Conservation (phyloP, 2,113 vertebrate genomes). For the Callocephalon fimbriatum region DNA sequence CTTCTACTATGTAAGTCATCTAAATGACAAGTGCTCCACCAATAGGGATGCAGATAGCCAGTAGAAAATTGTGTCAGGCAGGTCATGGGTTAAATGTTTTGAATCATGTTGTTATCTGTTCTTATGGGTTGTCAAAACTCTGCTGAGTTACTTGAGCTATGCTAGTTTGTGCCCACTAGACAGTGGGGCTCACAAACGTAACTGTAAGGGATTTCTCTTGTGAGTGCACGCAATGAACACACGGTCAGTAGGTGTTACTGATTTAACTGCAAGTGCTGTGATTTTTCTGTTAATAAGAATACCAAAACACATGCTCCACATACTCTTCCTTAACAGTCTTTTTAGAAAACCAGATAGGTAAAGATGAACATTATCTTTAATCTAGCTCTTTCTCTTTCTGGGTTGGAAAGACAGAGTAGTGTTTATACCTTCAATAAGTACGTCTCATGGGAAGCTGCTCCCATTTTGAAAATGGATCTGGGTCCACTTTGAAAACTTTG, state of each 20-base stretch:
- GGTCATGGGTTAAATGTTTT: background rate
- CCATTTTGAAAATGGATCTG: background rate
- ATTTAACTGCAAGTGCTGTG: background rate
- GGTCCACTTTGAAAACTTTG: background rate
- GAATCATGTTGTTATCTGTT: background rate
- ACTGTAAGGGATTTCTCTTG: background rate
- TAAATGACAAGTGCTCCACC: background rate
- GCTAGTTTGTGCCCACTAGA: background rate
- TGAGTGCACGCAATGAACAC: background rate
- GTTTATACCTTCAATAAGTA: background rate
- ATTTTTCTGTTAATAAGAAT: background rate
- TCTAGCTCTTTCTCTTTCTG: background rate
- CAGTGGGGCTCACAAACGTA: background rate
- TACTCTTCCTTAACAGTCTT: background rate
- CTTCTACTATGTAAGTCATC: background rate
- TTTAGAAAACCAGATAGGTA: background rate
- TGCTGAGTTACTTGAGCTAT: background rate
- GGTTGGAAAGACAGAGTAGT: background rate
- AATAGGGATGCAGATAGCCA: background rate
- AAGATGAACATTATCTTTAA: background rate
- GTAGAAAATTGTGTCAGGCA: background rate
- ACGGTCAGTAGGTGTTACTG: background rate
- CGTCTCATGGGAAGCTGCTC: background rate
- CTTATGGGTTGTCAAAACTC: background rate
- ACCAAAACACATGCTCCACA: background rate